Evolutionary conservation across 2,797 vertebrate species (phyloP).

Genomic region (Salmo trutta): DNA sequence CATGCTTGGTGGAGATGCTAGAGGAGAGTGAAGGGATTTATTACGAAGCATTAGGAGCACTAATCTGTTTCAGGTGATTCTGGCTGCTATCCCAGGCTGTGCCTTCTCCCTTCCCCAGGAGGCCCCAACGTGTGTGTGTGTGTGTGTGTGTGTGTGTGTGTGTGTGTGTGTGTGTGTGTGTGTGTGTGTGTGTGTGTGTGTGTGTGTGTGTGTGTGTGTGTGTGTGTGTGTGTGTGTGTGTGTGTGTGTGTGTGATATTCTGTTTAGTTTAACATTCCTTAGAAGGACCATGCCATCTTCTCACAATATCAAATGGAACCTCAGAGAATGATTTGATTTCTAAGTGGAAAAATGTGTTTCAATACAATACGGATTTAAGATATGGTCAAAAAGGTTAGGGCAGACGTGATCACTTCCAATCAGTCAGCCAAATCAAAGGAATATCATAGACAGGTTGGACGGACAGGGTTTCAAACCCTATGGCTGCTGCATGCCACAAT

Average conservation of each 20-base stretch:
- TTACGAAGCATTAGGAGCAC: conserved; percentile 76
- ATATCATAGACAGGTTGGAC: background rate
- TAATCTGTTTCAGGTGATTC: conserved; percentile 86
- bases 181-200: too few species aligned
- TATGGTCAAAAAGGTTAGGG: too few species aligned
- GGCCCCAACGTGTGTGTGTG: conserved; percentile 61
- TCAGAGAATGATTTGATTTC: too few species aligned
- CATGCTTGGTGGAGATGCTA: conserved; percentile 60
- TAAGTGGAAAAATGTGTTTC: too few species aligned
- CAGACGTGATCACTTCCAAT: background rate
- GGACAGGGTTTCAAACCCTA: background rate
- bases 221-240: conserved; percentile 1
- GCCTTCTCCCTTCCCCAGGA: conserved; percentile 61
- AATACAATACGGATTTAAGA: too few species aligned
- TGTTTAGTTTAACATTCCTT: background rate
- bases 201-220: too few species aligned
- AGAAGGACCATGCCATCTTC: background rate
- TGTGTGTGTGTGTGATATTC: background rate
- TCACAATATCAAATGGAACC: background rate
- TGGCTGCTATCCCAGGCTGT: conserved; percentile 71
- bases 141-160: too few species aligned
- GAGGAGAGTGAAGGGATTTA: conserved; percentile 78
- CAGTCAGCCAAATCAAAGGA: background rate
- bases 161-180: too few species aligned
- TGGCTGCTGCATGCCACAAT: background rate